A percentile compares a stretch with the other conserved stretches of the same genome.
These are phyloP conservation scores for Eunapius fragilis DNA, from an alignment of 37 sponge, comb jelly and placozoan genomes.

Conservation along the genomic window DNA sequence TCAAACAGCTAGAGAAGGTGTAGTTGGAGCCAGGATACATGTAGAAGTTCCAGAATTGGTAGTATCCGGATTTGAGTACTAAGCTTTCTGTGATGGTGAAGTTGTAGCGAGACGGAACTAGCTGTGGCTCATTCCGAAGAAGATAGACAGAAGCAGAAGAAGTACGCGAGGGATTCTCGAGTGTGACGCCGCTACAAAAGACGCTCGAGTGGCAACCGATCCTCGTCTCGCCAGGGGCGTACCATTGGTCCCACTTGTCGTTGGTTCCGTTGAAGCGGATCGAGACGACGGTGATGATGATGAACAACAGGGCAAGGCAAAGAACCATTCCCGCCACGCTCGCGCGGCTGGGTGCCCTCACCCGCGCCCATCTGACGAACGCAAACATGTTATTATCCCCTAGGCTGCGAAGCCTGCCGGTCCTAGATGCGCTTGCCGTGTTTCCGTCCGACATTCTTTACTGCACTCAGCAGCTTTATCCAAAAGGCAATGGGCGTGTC, in stretches of 20 bases:
- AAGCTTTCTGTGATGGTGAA: not conserved
- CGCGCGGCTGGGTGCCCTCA: too few species aligned
- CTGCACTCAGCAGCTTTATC: too few species aligned
- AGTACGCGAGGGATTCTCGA: not conserved
- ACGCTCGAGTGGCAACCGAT: conserved; percentile 3
- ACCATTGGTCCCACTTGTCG: not conserved
- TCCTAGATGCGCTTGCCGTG: too few species aligned
- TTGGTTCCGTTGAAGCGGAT: conserved; percentile 5
- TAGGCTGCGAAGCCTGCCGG: too few species aligned
- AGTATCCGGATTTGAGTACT: not conserved
- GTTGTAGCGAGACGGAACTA: conserved; percentile 4
- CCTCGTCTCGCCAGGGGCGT: conserved; percentile 31
- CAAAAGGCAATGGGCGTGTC: too few species aligned
- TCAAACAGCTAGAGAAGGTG: not conserved
- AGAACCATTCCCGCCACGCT: too few species aligned
- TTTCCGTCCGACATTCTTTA: too few species aligned
- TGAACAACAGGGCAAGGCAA: not conserved
- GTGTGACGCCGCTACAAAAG: conserved; percentile 26
- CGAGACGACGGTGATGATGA: not conserved
- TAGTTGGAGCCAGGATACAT: conserved; percentile 34
- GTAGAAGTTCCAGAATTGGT: conserved; percentile 21
- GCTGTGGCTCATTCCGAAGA: conserved; percentile 1
- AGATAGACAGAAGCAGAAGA: conserved; percentile 14
- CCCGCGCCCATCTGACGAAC: too few species aligned
- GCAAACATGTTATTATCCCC: too few species aligned